Percentiles rank a stretch among this genome's conserved stretches.
Conservation (phyloP, 2,888 invertebrate species). For the Pyrgus malvae region DNA sequence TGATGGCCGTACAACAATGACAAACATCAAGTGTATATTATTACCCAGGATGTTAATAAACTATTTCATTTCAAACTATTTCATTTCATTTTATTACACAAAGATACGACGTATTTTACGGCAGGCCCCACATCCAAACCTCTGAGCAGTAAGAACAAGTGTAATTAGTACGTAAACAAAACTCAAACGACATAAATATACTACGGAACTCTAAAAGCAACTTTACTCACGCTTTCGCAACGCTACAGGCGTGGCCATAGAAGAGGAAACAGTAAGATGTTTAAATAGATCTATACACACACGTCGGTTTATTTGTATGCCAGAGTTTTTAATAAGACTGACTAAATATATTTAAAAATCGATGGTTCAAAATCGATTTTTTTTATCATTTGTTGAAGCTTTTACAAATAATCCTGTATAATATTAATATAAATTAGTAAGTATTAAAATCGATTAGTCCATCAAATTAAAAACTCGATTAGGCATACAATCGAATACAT, state of each 20-base stretch:
- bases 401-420: too few species aligned
- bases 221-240: conserved; percentile 81
- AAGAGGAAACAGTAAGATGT: conserved; percentile 71
- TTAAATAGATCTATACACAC: conserved; percentile 60
- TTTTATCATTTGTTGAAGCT: too few species aligned
- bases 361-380: too few species aligned
- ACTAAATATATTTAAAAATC: neutral
- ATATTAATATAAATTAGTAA: neutral
- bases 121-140: neutral
- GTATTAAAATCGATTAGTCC: neutral
- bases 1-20: too few species aligned
- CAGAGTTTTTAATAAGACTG: conserved; percentile 12
- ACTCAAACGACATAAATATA: conserved; percentile 55
- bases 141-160: conserved; percentile 11
- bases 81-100: neutral
- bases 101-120: conserved; percentile 1
- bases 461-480: conserved; percentile 22
- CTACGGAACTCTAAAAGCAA: conserved; percentile 68
- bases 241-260: conserved; percentile 78
- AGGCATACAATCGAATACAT: conserved; percentile 12
- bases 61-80: neutral
- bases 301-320: conserved; percentile 22
- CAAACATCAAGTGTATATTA: too few species aligned
- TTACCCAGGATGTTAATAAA: too few species aligned
- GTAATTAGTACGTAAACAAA: conserved; percentile 33